Evolutionary conservation across 1,140 invertebrate species (phyloP).

Genomic region (Kradibia gibbosae): DNA sequence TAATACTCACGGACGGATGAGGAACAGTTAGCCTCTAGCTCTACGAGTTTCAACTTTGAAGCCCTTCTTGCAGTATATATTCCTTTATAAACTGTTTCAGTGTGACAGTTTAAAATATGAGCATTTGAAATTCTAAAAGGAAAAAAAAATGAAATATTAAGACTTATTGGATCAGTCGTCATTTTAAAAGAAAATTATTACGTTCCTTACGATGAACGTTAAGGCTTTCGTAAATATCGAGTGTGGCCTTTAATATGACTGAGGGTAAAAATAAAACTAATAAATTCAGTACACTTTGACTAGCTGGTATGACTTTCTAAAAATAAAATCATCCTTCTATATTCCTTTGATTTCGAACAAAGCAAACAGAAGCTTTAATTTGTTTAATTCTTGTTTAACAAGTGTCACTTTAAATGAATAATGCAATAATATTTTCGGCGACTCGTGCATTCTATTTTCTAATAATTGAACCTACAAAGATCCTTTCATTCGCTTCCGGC

Average conservation of each 20-base stretch:
- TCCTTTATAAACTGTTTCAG: not conserved
- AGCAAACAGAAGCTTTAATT: not conserved
- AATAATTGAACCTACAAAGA: slow-evolving; percentile 37
- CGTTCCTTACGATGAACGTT: not conserved
- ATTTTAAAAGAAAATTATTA: slow-evolving; percentile 4
- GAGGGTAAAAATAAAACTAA: not conserved
- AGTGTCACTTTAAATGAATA: not conserved
- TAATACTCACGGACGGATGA: not conserved
- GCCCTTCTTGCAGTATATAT: not conserved
- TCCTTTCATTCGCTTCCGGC: not conserved
- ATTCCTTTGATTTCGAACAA: not conserved
- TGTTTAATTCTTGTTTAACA: not conserved
- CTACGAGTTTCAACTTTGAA: not conserved
- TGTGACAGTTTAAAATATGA: slow-evolving; percentile 6
- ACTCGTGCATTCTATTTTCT: not conserved
- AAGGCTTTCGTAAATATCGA: not conserved
- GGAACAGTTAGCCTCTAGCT: not conserved
- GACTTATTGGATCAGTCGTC: slow-evolving; percentile 10
- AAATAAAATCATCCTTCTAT: not conserved
- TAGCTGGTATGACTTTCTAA: not conserved
- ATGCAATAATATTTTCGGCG: not conserved
- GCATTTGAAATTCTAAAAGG: not conserved
- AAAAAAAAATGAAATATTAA: slow-evolving; percentile 1
- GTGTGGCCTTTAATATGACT: not conserved
- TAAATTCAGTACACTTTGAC: not conserved